Percentiles rank a stretch among this genome's conserved stretches.
Evolutionary conservation across 2,797 vertebrate species (phyloP).

Genomic region (Tachyglossus aculeatus): DNA sequence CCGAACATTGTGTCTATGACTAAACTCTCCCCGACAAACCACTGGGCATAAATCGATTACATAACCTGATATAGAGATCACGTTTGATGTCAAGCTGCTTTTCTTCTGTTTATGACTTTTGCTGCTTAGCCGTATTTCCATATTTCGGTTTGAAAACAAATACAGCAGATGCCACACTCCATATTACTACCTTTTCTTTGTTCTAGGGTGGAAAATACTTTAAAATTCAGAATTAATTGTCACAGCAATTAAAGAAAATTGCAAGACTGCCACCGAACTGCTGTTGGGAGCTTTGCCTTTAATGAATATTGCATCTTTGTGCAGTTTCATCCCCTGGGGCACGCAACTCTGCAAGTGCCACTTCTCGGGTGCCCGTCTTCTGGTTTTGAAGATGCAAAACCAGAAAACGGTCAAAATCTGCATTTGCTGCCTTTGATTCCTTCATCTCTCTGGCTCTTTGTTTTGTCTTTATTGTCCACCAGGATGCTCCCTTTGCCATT

Average conservation of each 20-base stretch:
- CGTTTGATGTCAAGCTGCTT: neutral
- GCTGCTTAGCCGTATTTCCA: constrained; percentile 16
- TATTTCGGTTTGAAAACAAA: constrained; percentile 36
- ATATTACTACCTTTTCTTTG: constrained; percentile 20
- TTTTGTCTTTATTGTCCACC: too few relatives aligned
- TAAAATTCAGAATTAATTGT: constrained; percentile 10
- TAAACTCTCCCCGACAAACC: too few relatives aligned
- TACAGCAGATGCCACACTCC: neutral
- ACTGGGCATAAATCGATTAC: too few relatives aligned
- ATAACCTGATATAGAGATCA: too few relatives aligned
- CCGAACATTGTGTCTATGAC: too few relatives aligned
- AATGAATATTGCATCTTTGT: neutral
- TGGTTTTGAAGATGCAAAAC: too few relatives aligned
- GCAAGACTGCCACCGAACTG: constrained; percentile 6
- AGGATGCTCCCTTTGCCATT: too few relatives aligned
- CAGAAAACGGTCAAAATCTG: too few relatives aligned
- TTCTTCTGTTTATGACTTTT: constrained; percentile 4
- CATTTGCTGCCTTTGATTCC: too few relatives aligned
- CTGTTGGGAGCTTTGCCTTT: neutral
- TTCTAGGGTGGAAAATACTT: constrained; percentile 9
- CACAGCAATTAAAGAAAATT: constrained; percentile 9
- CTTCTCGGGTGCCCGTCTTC: too few relatives aligned
- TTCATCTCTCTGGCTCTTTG: too few relatives aligned
- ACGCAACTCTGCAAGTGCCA: neutral
- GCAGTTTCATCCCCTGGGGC: neutral